Base-by-base conservation (phyloP, 2,113 vertebrate genomes). In the Illadopsis cleaveri region DNA sequence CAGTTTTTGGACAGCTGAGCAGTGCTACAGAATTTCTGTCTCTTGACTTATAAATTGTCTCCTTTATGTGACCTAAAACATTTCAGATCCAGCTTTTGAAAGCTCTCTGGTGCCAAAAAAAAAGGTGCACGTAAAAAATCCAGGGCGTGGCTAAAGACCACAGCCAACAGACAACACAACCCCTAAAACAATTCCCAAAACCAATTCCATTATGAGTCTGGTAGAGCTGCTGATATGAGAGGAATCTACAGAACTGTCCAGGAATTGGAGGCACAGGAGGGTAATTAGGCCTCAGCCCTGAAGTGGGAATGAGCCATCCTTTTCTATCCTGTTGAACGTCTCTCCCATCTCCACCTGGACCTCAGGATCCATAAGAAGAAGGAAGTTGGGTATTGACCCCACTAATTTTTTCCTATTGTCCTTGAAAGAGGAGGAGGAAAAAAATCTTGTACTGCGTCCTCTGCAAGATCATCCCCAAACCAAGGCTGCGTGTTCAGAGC, bases 41-140 rank as follows among this genome's bases (percentile, higher is more conserved):
- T 53, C 71, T 80, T 75, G 20, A 15, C 6, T 62, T 79, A 31
- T 0, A 33, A 38, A 66, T 45, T n/a, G 0, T 42, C 14, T 71
- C 48, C 27, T 56, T 3, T 6, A 11, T 14, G 19, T 19, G 24
- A 76, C 48, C 21, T 33, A 47, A 91, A 83, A 51, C 18, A 45
- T 15, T 6, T 8, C 37, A 65, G 10, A 65, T 28, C 24, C 62
- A 81, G 10, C 2, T 25, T 31, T 48, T 69, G 21, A 65, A 56
- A 80, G 2, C 11, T 37, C 20, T 37, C 1, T 33, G 30, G 10
- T 38, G 33, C 38, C 1, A 4, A 3, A 3, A 79, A 24, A 27
- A 53, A 15, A 16, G 3, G 9, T 37, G 2, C 8, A 40, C 0
- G 0, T 20, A 20, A 44, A 10, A 45, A 76, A 61, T 16, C 30